A percentile compares a stretch with the other conserved stretches of the same genome.
Evolutionary conservation across 2,888 invertebrate species (phyloP).

Genomic region (Mythimna impura): DNA sequence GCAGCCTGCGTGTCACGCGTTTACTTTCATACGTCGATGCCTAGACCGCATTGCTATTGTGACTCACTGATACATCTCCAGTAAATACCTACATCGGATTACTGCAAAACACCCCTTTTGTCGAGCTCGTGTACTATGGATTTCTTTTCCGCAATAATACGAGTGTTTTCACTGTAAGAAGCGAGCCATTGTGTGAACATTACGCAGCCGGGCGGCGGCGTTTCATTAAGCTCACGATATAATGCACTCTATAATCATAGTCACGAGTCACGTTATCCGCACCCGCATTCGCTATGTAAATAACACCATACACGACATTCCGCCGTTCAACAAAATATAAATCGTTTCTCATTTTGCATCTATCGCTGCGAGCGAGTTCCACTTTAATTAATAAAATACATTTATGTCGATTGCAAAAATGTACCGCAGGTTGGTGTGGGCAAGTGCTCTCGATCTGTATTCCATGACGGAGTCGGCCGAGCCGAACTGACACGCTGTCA

Average conservation of each 20-base stretch:
- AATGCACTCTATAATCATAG: slow-evolving; percentile 83
- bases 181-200: slow-evolving; percentile 80
- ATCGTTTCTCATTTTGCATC: slow-evolving; percentile 72
- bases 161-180: slow-evolving; percentile 77
- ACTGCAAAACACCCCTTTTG: slow-evolving; percentile 64
- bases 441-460: slow-evolving; percentile 70
- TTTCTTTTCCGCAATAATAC: slow-evolving; percentile 79
- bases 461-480: slow-evolving; percentile 47
- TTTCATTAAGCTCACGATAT: slow-evolving; percentile 83
- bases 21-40: slow-evolving; percentile 75
- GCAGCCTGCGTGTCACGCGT: slow-evolving; percentile 65
- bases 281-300: slow-evolving; percentile 83
- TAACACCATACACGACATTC: slow-evolving; percentile 81
- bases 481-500: slow-evolving; percentile 60
- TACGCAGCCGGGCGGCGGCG: slow-evolving; percentile 74
- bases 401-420: slow-evolving; percentile 71
- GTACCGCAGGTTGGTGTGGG: slow-evolving; percentile 67
- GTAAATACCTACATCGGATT: slow-evolving; percentile 23
- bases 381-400: slow-evolving; percentile 69
- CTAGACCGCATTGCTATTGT: slow-evolving; percentile 15
- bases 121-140: slow-evolving; percentile 61
- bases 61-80: slow-evolving; percentile 25
- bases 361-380: slow-evolving; percentile 61
- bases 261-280: slow-evolving; percentile 82
- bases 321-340: slow-evolving; percentile 70